Evolutionary conservation across 2,888 invertebrate species (phyloP), one percentile per base, ranked within the genome.

Genomic region (Idaea dimidiata): DNA sequence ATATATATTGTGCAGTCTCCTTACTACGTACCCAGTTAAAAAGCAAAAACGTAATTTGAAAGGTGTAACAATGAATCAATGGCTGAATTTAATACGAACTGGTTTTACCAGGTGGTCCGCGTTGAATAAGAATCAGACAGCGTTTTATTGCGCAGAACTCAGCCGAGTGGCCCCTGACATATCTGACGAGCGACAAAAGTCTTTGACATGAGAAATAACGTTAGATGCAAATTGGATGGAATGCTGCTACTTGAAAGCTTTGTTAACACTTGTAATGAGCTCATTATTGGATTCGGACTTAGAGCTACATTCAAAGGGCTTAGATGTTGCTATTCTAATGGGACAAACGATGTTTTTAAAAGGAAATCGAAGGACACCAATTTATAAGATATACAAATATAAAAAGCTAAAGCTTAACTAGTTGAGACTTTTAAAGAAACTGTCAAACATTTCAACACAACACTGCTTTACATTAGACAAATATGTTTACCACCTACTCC

Each of bases 51-150:
- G 61, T 62, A 62, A 66, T 71, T 69, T 69, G 66, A 69, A 66
- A 71, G 59, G 66, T 68, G 68, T 62, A 66, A 72, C 68, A 69
- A 72, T 72, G 68, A 67, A 65, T 72, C 72, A 58, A 63, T 70
- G 67, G 70, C 65, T 64, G 65, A 70, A 67, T 68, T 66, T 67
- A 64, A 72, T 65, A 66, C 66, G 67, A 72, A 72, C 72, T 61
- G 72, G 72, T 72, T 72, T 63, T 58, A 66, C 72, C 72, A 72
- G 72, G 72, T 72, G 72, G 72, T 67, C 70, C 64, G 65, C 67
- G 61, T 59, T 68, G 67, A 71, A 69, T 71, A 69, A 67, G 68
- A 68, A 62, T 66, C 65, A 63, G 68, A 58, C 62, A 65, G 32
- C 59, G 65, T 62, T 56, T 66, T 68, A 67, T 64, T 71, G 67